Evolutionary conservation across 2,113 vertebrate genomes (phyloP).

Genomic region (Ammospiza nelsoni): DNA sequence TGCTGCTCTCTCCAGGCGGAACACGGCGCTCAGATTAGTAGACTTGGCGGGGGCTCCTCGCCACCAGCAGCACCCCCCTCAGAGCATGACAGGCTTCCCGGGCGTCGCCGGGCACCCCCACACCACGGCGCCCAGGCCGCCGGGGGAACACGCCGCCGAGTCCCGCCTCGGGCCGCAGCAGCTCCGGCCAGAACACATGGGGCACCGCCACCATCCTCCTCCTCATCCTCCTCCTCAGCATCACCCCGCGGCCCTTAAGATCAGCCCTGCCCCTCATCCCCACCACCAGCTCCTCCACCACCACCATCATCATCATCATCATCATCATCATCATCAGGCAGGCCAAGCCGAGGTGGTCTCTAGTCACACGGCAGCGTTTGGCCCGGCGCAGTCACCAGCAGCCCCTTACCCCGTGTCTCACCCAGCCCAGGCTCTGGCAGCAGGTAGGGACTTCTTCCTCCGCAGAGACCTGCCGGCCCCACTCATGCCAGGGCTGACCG

Average conservation of each 20-base stretch:
- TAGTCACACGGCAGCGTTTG: slow-evolving; percentile 86
- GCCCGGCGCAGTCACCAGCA: slow-evolving; percentile 82
- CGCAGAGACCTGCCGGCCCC: slow-evolving; percentile 87
- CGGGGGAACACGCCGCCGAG: slow-evolving; percentile 86
- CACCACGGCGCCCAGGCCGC: slow-evolving; percentile 84
- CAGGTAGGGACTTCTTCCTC: slow-evolving; percentile 91
- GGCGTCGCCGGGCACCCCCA: slow-evolving; percentile 87
- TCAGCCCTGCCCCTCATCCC: slow-evolving; percentile 95
- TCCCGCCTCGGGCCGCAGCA: slow-evolving; percentile 86
- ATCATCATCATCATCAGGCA: slow-evolving; percentile 82
- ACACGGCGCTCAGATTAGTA: slow-evolving; percentile 91
- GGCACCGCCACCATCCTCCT: slow-evolving; percentile 86
- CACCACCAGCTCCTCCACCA: slow-evolving; percentile 83
- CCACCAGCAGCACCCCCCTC: slow-evolving; percentile 81
- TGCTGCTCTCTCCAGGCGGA: slow-evolving; percentile 89
- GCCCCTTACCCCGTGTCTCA: slow-evolving; percentile 82
- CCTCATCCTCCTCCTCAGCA: slow-evolving; percentile 83
- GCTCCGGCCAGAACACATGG: slow-evolving; percentile 90
- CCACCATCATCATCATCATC: slow-evolving; percentile 76
- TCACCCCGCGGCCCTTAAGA: slow-evolving; percentile 88
- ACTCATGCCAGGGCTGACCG: slow-evolving; percentile 86
- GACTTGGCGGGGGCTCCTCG: slow-evolving; percentile 85
- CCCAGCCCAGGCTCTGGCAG: slow-evolving; percentile 81
- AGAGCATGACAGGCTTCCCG: slow-evolving; percentile 89
- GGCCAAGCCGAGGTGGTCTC: slow-evolving; percentile 89